phyloP scores from a whole-genome alignment of 2,888 invertebrate species.

The Spicauda simplicius region DNA sequence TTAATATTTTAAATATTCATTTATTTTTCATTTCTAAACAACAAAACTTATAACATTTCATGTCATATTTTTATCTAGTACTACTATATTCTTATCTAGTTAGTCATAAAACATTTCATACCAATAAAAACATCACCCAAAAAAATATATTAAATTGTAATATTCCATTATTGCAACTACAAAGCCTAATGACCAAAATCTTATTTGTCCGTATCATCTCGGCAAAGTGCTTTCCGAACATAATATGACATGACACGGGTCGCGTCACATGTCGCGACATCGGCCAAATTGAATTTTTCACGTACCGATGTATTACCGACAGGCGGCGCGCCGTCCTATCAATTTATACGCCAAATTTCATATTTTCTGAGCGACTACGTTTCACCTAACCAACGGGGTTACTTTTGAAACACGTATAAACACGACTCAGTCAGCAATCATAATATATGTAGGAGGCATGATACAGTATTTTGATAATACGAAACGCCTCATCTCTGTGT shows the following conservation, averaged over 20 bases:
- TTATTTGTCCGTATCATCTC: slow-evolving; percentile 30
- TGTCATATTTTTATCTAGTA: too few species aligned
- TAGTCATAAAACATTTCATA: neutral
- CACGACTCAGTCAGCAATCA: neutral
- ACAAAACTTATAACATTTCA: too few species aligned
- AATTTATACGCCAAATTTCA: slow-evolving; percentile 64
- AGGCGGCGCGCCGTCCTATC: slow-evolving; percentile 50
- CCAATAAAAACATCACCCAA: neutral
- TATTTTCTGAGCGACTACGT: slow-evolving; percentile 50
- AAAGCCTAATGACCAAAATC: slow-evolving; percentile 26
- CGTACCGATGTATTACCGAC: slow-evolving; percentile 49
- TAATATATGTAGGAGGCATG: neutral
- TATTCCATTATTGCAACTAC: neutral
- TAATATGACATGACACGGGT: slow-evolving; percentile 45
- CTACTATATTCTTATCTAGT: too few species aligned
- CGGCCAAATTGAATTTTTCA: slow-evolving; percentile 64
- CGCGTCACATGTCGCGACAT: slow-evolving; percentile 59
- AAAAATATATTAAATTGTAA: neutral
- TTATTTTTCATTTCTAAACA: too few species aligned
- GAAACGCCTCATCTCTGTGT: neutral
- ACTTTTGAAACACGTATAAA: slow-evolving; percentile 3
- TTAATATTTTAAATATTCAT: too few species aligned
- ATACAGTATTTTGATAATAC: neutral
- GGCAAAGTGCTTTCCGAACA: slow-evolving; percentile 31
- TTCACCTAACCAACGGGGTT: slow-evolving; percentile 22